These are phyloP conservation scores for Anthophora plumipes DNA, from an alignment of 2,888 invertebrate species.

Conservation along the genomic window DNA sequence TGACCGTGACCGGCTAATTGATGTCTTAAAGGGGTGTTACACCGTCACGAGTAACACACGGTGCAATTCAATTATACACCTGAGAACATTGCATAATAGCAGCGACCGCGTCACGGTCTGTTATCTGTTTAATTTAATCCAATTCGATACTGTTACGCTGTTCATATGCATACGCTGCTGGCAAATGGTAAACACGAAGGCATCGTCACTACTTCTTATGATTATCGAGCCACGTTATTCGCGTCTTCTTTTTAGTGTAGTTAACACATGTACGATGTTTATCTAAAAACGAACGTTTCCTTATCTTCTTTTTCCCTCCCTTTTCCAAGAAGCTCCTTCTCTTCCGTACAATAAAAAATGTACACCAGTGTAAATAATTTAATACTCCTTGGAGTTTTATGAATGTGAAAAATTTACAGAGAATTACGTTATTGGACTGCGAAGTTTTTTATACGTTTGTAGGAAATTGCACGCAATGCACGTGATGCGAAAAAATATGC, in stretches of 20 bases:
- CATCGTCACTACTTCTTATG: background rate
- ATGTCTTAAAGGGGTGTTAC: slow-evolving; percentile 32
- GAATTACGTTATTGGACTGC: too few species aligned
- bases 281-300: background rate
- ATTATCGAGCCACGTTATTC: background rate
- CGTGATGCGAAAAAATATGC: too few species aligned
- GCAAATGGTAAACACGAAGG: background rate
- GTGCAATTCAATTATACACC: slow-evolving; percentile 57
- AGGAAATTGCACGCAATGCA: too few species aligned
- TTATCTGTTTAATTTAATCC: slow-evolving; percentile 55
- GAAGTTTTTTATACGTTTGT: too few species aligned
- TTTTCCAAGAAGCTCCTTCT: background rate
- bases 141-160: slow-evolving; percentile 29
- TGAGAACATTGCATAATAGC: slow-evolving; percentile 50
- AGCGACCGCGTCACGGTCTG: slow-evolving; percentile 29
- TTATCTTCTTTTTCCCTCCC: background rate
- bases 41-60: slow-evolving; percentile 17
- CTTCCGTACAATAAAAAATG: background rate
- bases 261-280: background rate
- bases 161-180: background rate
- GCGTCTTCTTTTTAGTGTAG: too few species aligned
- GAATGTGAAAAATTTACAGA: too few species aligned
- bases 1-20: slow-evolving; percentile 59
- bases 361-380: too few species aligned
- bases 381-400: too few species aligned